These are phyloP conservation scores for Gorsachius magnificus DNA, from an alignment of 2,797 vertebrate genomes.

Conservation along the genomic window DNA sequence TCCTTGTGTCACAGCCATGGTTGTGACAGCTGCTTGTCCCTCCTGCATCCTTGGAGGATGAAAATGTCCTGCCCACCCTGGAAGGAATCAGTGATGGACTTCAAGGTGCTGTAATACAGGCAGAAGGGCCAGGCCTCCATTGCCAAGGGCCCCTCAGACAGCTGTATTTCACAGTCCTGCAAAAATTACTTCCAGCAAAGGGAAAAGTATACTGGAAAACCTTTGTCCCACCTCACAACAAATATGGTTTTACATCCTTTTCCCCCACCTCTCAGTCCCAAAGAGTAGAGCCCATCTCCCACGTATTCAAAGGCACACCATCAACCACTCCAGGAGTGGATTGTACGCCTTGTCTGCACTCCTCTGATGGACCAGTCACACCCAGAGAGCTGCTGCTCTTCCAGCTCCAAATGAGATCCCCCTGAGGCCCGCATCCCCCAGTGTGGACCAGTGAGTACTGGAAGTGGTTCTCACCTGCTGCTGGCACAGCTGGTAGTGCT, in stretches of 20 bases:
- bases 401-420: neutral
- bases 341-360: neutral
- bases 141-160: neutral
- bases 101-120: neutral
- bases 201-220: neutral
- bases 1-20: neutral
- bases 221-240: neutral
- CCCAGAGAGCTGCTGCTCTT: neutral
- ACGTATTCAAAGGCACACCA: neutral
- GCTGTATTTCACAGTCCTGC: neutral
- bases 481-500: conserved; percentile 86
- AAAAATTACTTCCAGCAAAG: neutral
- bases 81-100: neutral
- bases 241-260: neutral
- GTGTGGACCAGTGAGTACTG: neutral
- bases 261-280: neutral
- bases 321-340: neutral
- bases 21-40: neutral
- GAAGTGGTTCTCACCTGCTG: conserved; percentile 78
- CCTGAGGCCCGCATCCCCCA: neutral
- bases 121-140: neutral
- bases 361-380: neutral
- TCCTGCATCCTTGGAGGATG: neutral
- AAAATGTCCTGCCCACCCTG: neutral
- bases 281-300: neutral